Evolutionary conservation across 2,113 vertebrate genomes (phyloP), one percentile per base, ranked within the genome.

Genomic region (Brachypodius melanocephalos): DNA sequence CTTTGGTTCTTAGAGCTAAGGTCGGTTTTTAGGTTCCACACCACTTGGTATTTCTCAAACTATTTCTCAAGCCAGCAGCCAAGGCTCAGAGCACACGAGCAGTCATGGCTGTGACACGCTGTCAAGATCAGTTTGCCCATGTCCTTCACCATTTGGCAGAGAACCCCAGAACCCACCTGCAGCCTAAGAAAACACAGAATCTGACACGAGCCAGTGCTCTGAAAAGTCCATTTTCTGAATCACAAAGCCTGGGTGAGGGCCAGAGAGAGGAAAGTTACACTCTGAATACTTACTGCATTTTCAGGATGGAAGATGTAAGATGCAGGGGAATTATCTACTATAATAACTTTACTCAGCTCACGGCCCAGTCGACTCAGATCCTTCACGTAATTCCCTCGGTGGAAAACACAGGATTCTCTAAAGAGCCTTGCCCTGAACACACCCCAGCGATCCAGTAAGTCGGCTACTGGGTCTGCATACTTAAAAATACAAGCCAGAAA

Each of bases 271-370:
- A 38, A 38, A 38, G 38, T 38, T 38, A 38, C 38, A 38, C 38
- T 67, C 42, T 0, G 20, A 45, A 58, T 57, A 98, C 99, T 98
- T 97, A 99, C 99, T 94, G 99, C 99, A 59, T 99, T 99, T 98
- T 99, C 99, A 13, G 99, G 99, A 75, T 99, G 99, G 98, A 99
- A 99, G 98, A 99, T 99, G 97, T 99, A 99, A 34, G 99, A 99
- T 93, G 99, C 99, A 81, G 99, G 99, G 38, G 99, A 99, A 97
- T 99, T 99, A 98, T 99, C 99, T 45, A 99, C 98, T 54, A 99
- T 99, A 97, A 99, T 99, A 92, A 99, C 99, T 98, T 99, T 99
- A 94, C 98, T 98, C 97, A 99, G 98, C 96, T 99, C 98, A 93
- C 99, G 98, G 67, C 99, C 99, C 90, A 99, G 98, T 59, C 98